Conservation (phyloP, 2,888 invertebrate species). For the Osedax frankpressi region DNA sequence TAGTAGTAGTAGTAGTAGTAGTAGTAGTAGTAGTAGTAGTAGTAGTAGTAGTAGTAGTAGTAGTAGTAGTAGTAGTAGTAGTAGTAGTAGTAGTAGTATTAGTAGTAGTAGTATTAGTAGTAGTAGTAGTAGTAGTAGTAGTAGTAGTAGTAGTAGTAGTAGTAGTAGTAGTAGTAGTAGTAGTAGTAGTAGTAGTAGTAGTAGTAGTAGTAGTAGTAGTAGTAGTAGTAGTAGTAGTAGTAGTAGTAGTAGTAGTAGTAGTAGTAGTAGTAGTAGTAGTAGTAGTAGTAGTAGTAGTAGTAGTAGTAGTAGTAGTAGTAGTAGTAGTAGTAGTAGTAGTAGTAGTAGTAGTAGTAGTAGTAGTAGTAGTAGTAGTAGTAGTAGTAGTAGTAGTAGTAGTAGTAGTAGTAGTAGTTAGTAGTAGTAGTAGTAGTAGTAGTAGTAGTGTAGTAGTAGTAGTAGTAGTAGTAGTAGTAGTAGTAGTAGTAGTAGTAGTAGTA, state of each 20-base stretch:
- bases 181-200: constrained; percentile 3
- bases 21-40: constrained; percentile 12
- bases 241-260: constrained; percentile 3
- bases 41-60: constrained; percentile 7
- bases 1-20: constrained; percentile 13
- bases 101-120: constrained; percentile 5
- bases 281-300: constrained; percentile 14
- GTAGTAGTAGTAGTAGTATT: constrained; percentile 1
- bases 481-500: constrained; percentile 7
- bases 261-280: constrained; percentile 1
- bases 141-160: constrained; percentile 8
- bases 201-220: constrained; percentile 5
- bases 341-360: constrained; percentile 10
- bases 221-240: neutral
- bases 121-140: constrained; percentile 3
- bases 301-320: constrained; percentile 7
- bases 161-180: constrained; percentile 8
- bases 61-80: constrained; percentile 7
- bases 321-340: constrained; percentile 7
- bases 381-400: constrained; percentile 7
- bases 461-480: constrained; percentile 7
- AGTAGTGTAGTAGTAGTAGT: neutral
- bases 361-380: constrained; percentile 7
- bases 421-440: constrained; percentile 7
- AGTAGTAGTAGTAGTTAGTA: constrained; percentile 6